Percentiles rank a stretch among this genome's conserved stretches.
Conservation (phyloP, 2,888 invertebrate genomes). For the Apotomis capreana region DNA sequence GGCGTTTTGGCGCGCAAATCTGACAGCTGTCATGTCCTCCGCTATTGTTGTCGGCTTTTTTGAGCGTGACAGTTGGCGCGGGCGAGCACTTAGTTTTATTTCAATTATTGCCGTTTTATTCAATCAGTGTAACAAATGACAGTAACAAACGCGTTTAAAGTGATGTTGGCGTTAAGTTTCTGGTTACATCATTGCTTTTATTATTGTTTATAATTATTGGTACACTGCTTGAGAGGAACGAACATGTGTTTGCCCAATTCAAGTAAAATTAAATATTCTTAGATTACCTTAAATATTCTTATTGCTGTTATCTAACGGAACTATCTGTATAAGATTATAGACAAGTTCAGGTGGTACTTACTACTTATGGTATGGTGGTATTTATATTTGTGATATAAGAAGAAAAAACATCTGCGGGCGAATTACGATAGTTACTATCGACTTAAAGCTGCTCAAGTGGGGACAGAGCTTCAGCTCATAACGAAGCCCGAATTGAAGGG, state of each 20-base stretch:
- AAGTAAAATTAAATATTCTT: background rate
- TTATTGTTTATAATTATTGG: background rate
- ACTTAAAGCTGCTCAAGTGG: background rate
- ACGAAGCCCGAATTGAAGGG: slow-evolving; percentile 1
- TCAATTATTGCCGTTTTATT: slow-evolving; percentile 60
- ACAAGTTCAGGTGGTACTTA: no score
- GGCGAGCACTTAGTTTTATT: slow-evolving; percentile 62
- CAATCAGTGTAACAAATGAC: slow-evolving; percentile 57
- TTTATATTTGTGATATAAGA: no score
- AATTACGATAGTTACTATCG: no score
- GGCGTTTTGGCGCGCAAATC: slow-evolving; percentile 59
- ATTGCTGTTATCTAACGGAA: no score
- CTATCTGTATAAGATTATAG: no score
- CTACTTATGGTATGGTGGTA: no score
- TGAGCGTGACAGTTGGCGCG: slow-evolving; percentile 72
- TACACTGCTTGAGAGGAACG: background rate
- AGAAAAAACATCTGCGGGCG: no score
- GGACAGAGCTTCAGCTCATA: slow-evolving; percentile 5
- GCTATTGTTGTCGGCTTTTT: slow-evolving; percentile 68
- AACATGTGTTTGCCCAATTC: background rate
- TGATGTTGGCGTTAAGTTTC: slow-evolving; percentile 29
- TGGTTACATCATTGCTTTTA: background rate
- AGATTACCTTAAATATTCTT: no score
- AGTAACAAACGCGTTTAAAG: slow-evolving; percentile 25
- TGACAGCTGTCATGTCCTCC: slow-evolving; percentile 78